Evolutionary conservation across 1,140 invertebrate genomes (phyloP).

Genomic region (Scaptodrosophila lebanonensis): DNA sequence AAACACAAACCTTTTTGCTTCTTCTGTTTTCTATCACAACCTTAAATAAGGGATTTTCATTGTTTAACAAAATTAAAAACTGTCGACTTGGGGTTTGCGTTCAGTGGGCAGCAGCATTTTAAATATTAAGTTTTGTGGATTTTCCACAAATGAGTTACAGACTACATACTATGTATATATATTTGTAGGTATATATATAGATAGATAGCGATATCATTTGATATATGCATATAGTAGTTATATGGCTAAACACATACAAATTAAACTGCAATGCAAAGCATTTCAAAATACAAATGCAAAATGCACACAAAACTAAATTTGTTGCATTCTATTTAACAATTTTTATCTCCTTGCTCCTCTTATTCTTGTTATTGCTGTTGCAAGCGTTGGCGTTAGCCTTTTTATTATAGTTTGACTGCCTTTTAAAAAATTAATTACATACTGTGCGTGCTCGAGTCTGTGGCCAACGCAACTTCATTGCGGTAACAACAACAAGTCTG

Average conservation of each 20-base stretch:
- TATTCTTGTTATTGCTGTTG: too few species aligned
- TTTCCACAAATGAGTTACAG: slow-evolving; percentile 58
- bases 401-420: slow-evolving; percentile 12
- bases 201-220: slow-evolving; percentile 39
- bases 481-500: slow-evolving; percentile 29
- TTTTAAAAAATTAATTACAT: slow-evolving; percentile 38
- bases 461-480: slow-evolving; percentile 51
- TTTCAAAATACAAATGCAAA: slow-evolving; percentile 68
- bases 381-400: slow-evolving; percentile 30
- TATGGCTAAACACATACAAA: slow-evolving; percentile 67
- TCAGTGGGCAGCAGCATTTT: slow-evolving; percentile 15
- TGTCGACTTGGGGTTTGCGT: slow-evolving; percentile 15
- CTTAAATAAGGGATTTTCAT: slow-evolving; percentile 53
- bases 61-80: slow-evolving; percentile 49
- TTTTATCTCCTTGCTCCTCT: too few species aligned
- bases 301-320: slow-evolving; percentile 45
- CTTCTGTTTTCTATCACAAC: slow-evolving; percentile 63
- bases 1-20: slow-evolving; percentile 47
- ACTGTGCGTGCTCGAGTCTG: slow-evolving; percentile 65
- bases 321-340: slow-evolving; percentile 24
- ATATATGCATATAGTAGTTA: slow-evolving; percentile 51
- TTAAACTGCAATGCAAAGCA: slow-evolving; percentile 61
- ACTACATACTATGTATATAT: slow-evolving; percentile 46
- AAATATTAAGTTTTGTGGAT: too few species aligned
- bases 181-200: slow-evolving; percentile 32